Evolutionary conservation across 2,888 invertebrate genomes (phyloP).

Genomic region (Mesochorus sp.): DNA sequence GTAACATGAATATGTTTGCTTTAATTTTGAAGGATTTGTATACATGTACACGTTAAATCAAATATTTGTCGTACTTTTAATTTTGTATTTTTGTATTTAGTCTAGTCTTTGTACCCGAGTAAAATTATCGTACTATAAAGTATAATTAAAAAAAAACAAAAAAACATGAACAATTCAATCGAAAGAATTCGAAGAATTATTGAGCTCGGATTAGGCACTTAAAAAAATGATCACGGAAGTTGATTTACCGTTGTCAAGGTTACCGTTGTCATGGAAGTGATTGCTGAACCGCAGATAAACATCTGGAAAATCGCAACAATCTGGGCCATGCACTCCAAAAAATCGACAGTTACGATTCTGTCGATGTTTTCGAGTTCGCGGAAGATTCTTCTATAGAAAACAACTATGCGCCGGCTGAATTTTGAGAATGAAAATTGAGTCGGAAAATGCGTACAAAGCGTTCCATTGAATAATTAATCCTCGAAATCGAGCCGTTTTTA

Average conservation of each 20-base stretch:
- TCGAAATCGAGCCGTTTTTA: too few species aligned
- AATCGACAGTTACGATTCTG: slow-evolving; percentile 67
- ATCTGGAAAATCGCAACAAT: slow-evolving; percentile 51
- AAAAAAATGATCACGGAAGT: slow-evolving; percentile 72
- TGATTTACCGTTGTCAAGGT: slow-evolving; percentile 76
- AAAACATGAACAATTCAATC: too few species aligned
- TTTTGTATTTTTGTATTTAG: background rate
- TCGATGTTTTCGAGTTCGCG: background rate
- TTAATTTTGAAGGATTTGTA: too few species aligned
- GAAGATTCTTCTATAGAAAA: background rate
- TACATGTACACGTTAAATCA: too few species aligned
- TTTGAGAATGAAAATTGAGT: slow-evolving; percentile 51
- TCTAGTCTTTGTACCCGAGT: background rate
- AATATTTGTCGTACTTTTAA: background rate
- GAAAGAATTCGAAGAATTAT: slow-evolving; percentile 66
- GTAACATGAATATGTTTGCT: too few species aligned
- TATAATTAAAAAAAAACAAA: background rate
- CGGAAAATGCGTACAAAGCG: slow-evolving; percentile 7
- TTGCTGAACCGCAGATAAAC: slow-evolving; percentile 60
- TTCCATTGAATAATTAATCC: too few species aligned
- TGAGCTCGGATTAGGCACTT: slow-evolving; percentile 6
- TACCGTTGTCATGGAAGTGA: slow-evolving; percentile 62
- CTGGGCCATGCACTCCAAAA: slow-evolving; percentile 62
- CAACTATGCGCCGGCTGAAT: slow-evolving; percentile 20
- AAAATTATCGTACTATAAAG: background rate